Evolutionary conservation across 30 jellyfish, hydroid and myxozoan species (phyloP), one percentile per base, ranked within the genome.

Genomic region (Sanderia malayensis): DNA sequence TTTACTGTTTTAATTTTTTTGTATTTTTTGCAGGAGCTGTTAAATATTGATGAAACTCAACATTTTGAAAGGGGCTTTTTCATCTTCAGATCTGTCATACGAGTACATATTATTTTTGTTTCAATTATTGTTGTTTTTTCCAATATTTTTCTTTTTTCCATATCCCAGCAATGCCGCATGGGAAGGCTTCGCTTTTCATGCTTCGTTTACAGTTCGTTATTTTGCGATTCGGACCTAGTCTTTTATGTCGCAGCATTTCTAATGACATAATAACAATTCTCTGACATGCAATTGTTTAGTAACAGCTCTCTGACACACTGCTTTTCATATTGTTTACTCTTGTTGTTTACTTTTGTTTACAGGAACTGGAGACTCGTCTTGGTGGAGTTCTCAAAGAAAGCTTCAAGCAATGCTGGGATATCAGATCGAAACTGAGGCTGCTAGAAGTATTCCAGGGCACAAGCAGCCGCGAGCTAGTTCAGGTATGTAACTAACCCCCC

Each of bases 381-480:
- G 95, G 95, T 46, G 82, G 82, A 9, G 79, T 85, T 15, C 73
- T 85, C 65, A 44, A 58, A 23, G 87, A 70, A 46, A 85, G 90
- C 58, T 77, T 85, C 61, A 85, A 76, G 80, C 82, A 76, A 31
- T 71, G 96, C 49, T 86, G 96, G 93, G 96, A 86, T 66, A 79
- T 76, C 61, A 70, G 59, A 65, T 78, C 96, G 19, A 86, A 81
- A 33, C 81, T 86, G 20, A 53, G 96, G 11, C 73, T 86, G 31
- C 52, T 86, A 3, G 96, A 86, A 41, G 96, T 86, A 0, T 86
- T 86, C 64, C 88, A 86, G 33, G 93, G 93, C 15, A 79, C 88
- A 4, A 76, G 86, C 71, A 86, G 84, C 44, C 46, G 96, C 31
- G 96, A 76, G 9, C 84, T 86, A 21, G 88, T 86, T 27, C 96